Evolutionary conservation across 2,113 vertebrate genomes (phyloP), one percentile per base, ranked within the genome.

Genomic region (Pluvialis apricaria): DNA sequence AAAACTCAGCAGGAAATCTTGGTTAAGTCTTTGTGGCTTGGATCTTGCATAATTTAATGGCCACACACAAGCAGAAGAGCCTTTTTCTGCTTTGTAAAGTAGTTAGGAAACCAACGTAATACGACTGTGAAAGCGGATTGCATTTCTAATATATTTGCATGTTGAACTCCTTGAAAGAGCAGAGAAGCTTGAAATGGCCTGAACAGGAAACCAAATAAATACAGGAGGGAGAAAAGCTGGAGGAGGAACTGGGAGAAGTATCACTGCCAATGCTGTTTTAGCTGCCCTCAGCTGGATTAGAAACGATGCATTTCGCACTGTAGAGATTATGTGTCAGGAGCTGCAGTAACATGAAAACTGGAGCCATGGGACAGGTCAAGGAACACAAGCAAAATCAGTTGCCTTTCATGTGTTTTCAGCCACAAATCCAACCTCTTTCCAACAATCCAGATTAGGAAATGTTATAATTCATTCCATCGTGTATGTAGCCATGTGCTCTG

Each of bases 401-500:
- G 13, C 10, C 17, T 88, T 54, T 75, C 20, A 9, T 31, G 29
- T 36, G 55, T 42, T 79, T 84, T 45, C 25, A 78, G 40, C 20
- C 26, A 44, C 15, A 89, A 68, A 83, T 83, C 17, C 68, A 75
- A 9, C 3, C 7, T 22, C 16, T 55, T 92, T 94, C 49, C 54
- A 78, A 20, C 10, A 64, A 28, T n/a, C 5, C 9, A 19, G 72
- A 40, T 38, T 36, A 26, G 55, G 34, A 80, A 69, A 75, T 40
- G 8, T 70, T 60, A 11, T 66, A 18, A 87, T 36, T 92, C 52
- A 47, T 76, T 22, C 31, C 2, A 3, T 73, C 11, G 1, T 61
- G 15, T 61, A 9, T 0, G 1, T 29, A 84, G n/a, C 28, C 16
- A 3, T 3, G 2, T 40, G 28, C 28, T 58, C 22, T 83, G 31